These are phyloP conservation scores for Papilio demoleus DNA, from an alignment of 2,888 invertebrate species.

Conservation along the genomic window DNA sequence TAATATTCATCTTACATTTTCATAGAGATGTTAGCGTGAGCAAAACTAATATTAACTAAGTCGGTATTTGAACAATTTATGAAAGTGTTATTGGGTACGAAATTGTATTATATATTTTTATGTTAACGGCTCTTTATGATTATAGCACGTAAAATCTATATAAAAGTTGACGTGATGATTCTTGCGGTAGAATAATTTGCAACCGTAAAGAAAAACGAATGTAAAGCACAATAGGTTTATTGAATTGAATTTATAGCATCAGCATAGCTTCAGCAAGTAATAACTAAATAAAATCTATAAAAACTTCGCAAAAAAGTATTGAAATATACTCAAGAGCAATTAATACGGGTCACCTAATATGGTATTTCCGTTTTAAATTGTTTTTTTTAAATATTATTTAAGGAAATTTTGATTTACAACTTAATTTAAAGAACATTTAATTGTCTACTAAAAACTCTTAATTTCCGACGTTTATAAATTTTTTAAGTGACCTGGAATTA, in stretches of 20 bases:
- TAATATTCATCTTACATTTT: not conserved
- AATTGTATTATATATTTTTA: slow-evolving; percentile 24
- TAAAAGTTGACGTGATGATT: slow-evolving; percentile 52
- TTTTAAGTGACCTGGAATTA: too few relatives aligned
- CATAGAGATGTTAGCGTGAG: slow-evolving; percentile 32
- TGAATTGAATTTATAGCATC: slow-evolving; percentile 73
- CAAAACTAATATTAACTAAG: slow-evolving; percentile 30
- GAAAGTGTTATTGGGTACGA: slow-evolving; percentile 17
- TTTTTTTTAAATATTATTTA: too few relatives aligned
- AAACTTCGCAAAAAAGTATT: too few relatives aligned
- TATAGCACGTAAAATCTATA: slow-evolving; percentile 24
- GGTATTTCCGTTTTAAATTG: too few relatives aligned
- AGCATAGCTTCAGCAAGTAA: slow-evolving; percentile 60
- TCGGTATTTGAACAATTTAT: slow-evolving; percentile 31
- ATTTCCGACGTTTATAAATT: too few relatives aligned
- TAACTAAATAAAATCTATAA: too few relatives aligned
- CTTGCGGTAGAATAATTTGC: slow-evolving; percentile 65
- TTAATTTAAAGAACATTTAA: too few relatives aligned
- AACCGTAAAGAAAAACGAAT: slow-evolving; percentile 65
- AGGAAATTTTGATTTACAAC: too few relatives aligned
- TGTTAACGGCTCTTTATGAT: slow-evolving; percentile 22
- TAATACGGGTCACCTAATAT: too few relatives aligned
- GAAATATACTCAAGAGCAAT: too few relatives aligned
- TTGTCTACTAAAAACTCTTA: too few relatives aligned
- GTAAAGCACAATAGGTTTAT: slow-evolving; percentile 71